Evolutionary conservation across 2,888 invertebrate genomes (phyloP), one percentile per base, ranked within the genome.

Genomic region (Drosophila antonietae): DNA sequence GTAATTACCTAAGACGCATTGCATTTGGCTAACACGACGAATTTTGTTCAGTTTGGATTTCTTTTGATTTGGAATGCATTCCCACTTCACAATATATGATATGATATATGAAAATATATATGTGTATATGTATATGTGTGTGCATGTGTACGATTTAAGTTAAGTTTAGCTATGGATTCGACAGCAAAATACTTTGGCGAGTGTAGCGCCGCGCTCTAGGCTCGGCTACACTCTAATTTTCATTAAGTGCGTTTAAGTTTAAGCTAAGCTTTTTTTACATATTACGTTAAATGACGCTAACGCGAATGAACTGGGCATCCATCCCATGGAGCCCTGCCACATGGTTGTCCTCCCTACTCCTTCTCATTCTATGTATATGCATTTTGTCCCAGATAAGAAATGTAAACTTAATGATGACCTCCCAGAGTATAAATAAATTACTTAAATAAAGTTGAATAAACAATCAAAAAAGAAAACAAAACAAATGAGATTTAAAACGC

Each of bases 181-280:
- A 72, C 64, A 64, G 49, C 14, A 61, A 55, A 55, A 64, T 79
- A 70, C 56, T 78, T 73, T 73, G 59, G 64, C 61, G 60, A 61
- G 72, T 61, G 72, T 43, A n/a, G 52, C 23, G 39, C 66, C 15
- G 52, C 23, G 35, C 66, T 39, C 39, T 33, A 46, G 53, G 39
- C 10, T 31, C 35, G 31, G 49, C 68, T 47, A 63, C 46, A 67
- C 41, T 67, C 55, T 28, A 28, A 49, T 47, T 75, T 78, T 46
- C 59, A 68, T 68, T 47, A 47, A 47, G 47, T 47, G 71, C 70
- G 59, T 78, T 78, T 81, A 78, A 81, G 78, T 78, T 80, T 86
- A 81, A 86, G 81, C 81, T 83, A 81, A 83, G 81, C 81, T 72
- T 78, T 80, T 81, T 80, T 78, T 81, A 85, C 64, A 39, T 53